Conservation (phyloP, 2,888 invertebrate genomes). For the Athalia cordata region DNA sequence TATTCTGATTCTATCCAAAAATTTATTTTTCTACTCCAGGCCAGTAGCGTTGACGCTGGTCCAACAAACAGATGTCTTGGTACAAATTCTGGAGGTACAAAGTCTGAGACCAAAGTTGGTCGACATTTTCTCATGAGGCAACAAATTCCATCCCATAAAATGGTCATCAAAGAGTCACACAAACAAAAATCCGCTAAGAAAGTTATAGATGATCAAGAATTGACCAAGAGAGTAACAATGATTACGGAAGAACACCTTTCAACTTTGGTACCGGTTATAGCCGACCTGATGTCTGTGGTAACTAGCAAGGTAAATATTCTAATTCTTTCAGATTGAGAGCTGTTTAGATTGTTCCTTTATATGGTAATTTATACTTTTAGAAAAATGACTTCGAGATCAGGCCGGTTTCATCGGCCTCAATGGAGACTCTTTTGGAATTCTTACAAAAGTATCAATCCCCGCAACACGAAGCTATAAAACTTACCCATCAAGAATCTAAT, state of each 20-base stretch:
- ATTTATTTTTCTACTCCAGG: constrained; percentile 36
- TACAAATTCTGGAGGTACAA: constrained; percentile 8
- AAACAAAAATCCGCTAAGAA: constrained; percentile 1
- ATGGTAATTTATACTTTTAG: constrained; percentile 41
- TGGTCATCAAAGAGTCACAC: not conserved
- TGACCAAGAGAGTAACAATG: constrained; percentile 49
- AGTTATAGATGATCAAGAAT: constrained; percentile 49
- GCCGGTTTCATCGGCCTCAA: constrained; percentile 53
- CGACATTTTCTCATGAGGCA: not conserved
- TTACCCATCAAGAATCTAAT: constrained; percentile 41
- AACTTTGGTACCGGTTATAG: constrained; percentile 63
- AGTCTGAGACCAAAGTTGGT: constrained; percentile 14
- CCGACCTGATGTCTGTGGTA: constrained; percentile 63
- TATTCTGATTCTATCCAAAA: not conserved
- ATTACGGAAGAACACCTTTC: constrained; percentile 60
- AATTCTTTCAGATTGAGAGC: not conserved
- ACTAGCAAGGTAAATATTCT: constrained; percentile 57
- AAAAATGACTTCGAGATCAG: constrained; percentile 52
- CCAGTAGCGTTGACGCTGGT: constrained; percentile 45
- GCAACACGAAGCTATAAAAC: constrained; percentile 46
- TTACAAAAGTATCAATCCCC: constrained; percentile 56
- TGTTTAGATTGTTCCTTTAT: not conserved
- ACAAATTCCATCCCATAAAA: constrained; percentile 6
- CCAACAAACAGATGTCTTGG: constrained; percentile 20
- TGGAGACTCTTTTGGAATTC: constrained; percentile 57